Evolutionary conservation across 2,888 invertebrate species (phyloP).

Genomic region (Mycalesis mineus): DNA sequence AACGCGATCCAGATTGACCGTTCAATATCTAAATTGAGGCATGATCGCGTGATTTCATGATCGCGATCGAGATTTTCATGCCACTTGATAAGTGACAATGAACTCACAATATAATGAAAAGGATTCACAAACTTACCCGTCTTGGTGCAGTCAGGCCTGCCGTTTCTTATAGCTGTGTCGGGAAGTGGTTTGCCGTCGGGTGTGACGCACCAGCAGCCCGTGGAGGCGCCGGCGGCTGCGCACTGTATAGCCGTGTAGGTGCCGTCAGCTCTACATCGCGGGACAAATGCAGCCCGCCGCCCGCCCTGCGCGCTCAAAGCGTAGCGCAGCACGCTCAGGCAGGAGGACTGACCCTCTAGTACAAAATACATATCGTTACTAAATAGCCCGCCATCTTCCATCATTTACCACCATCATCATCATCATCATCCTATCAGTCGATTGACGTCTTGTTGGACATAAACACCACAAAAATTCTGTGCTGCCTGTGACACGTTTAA

Average conservation of each 20-base stretch:
- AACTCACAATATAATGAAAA: no score
- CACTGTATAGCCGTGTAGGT: constrained; percentile 92
- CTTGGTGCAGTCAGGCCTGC: constrained; percentile 82
- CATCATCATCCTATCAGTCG: no score
- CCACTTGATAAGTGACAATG: no score
- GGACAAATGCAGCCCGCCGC: constrained; percentile 80
- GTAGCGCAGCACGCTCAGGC: constrained; percentile 65
- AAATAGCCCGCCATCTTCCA: neutral
- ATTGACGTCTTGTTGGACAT: no score
- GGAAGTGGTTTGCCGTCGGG: constrained; percentile 89
- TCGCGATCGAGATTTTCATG: no score
- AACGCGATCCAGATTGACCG: no score
- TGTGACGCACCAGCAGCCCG: constrained; percentile 95
- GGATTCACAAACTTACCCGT: constrained; percentile 49
- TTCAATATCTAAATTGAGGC: no score
- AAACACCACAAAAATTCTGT: no score
- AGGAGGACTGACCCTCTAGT: constrained; percentile 69
- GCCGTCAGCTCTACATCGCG: constrained; percentile 90
- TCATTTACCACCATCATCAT: no score
- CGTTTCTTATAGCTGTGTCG: constrained; percentile 85
- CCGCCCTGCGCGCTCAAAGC: constrained; percentile 60
- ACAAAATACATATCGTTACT: neutral
- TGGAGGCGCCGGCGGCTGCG: constrained; percentile 84
- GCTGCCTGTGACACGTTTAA: no score
- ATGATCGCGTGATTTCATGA: no score